phyloP scores from a whole-genome alignment of 2,888 invertebrate genomes.

The Pandemis corylana region DNA sequence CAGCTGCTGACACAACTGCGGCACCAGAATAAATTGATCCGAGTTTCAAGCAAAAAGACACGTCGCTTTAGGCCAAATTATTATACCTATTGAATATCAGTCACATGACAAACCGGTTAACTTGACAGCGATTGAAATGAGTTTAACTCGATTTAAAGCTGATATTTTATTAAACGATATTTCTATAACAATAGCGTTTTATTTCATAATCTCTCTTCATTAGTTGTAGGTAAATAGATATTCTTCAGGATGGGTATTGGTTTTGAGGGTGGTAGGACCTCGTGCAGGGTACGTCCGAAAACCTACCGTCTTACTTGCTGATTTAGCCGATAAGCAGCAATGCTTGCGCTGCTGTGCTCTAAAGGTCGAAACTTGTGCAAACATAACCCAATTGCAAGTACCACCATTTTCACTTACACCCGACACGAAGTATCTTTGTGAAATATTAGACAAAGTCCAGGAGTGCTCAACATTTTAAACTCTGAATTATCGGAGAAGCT shows the following conservation, averaged over 20 bases:
- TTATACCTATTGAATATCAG: too few species aligned
- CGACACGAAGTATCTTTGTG: not conserved
- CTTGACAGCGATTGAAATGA: not conserved
- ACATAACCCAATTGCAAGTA: too few species aligned
- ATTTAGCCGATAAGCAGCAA: too few species aligned
- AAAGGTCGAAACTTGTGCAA: too few species aligned
- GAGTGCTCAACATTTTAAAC: slow-evolving; percentile 21
- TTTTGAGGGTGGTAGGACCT: too few species aligned
- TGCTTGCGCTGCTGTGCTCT: too few species aligned
- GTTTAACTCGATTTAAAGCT: not conserved
- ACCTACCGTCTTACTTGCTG: too few species aligned
- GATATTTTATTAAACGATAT: not conserved
- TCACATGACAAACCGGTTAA: not conserved
- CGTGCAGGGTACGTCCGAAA: too few species aligned
- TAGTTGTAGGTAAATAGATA: not conserved
- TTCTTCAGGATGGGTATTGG: too few species aligned
- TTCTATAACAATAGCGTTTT: not conserved
- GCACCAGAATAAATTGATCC: not conserved
- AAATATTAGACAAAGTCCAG: not conserved
- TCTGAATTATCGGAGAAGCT: slow-evolving; percentile 25
- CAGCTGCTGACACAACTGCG: not conserved
- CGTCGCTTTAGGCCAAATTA: too few species aligned
- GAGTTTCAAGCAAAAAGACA: not conserved
- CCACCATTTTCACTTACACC: not conserved
- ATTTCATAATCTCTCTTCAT: not conserved